A percentile compares a stretch with the other conserved stretches of the same genome.
Conservation (phyloP, 2,888 invertebrate genomes). For the Pedicia rivosa region DNA sequence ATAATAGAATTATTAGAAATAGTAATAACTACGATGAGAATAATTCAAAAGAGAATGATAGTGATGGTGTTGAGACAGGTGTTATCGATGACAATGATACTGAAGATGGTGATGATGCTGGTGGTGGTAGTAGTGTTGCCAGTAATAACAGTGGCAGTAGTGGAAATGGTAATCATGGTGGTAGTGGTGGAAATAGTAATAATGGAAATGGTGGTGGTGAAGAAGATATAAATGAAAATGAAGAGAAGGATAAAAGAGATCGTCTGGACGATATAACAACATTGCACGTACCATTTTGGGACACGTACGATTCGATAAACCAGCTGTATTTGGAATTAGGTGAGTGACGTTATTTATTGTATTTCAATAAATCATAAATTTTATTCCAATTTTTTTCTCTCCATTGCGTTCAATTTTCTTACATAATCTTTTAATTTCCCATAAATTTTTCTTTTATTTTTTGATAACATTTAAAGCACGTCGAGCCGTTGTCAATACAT, state of each 20-base stretch:
- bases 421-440: no score
- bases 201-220: constrained; percentile 1
- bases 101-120: background rate
- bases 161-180: background rate
- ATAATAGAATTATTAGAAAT: background rate
- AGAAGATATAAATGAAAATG: constrained; percentile 8
- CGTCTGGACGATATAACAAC: constrained; percentile 13
- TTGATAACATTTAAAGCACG: no score
- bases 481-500: no score
- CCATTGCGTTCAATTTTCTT: no score
- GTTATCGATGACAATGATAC: background rate
- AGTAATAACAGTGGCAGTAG: background rate
- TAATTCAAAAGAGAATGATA: background rate
- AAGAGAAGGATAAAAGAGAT: constrained; percentile 10
- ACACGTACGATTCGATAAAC: constrained; percentile 79
- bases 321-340: constrained; percentile 73
- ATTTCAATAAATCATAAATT: no score
- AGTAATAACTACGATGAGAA: background rate
- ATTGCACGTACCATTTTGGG: constrained; percentile 61
- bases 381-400: no score
- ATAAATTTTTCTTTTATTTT: no score
- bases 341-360: no score
- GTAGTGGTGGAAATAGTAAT: constrained; percentile 5
- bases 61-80: background rate
- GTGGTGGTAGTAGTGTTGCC: background rate